phyloP scores from a whole-genome alignment of 2,797 vertebrate genomes.

The Pseudotriccus pelzelni region DNA sequence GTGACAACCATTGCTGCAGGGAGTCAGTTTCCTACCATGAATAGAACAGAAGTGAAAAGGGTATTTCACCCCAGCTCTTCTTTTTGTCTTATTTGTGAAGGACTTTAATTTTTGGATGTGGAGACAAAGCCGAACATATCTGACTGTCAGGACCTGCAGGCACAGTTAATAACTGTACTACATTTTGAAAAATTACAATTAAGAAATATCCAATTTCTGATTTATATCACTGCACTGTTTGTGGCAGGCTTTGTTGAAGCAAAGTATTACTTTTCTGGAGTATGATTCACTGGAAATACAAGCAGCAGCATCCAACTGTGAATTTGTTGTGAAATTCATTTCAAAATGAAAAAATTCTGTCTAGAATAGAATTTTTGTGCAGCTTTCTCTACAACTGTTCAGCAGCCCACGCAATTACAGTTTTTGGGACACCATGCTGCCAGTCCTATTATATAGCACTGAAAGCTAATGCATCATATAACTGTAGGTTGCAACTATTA shows the following conservation, averaged over 20 bases:
- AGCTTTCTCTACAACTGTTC: slow-evolving; percentile 30
- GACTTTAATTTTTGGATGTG: background rate
- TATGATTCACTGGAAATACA: slow-evolving; percentile 53
- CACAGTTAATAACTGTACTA: background rate
- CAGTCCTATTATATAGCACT: slow-evolving; percentile 45
- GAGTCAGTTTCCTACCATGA: background rate
- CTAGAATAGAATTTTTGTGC: slow-evolving; percentile 55
- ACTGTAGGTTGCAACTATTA: slow-evolving; percentile 53
- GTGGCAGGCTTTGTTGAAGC: slow-evolving; percentile 33
- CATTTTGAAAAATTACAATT: slow-evolving; percentile 37
- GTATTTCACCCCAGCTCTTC: background rate
- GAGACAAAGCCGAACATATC: slow-evolving; percentile 12
- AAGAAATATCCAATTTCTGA: slow-evolving; percentile 49
- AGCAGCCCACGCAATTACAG: slow-evolving; percentile 49
- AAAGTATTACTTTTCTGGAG: slow-evolving; percentile 50
- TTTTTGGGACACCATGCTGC: slow-evolving; percentile 56
- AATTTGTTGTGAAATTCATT: slow-evolving; percentile 63
- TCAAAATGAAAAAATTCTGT: slow-evolving; percentile 58
- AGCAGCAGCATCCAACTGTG: slow-evolving; percentile 44
- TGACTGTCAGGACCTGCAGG: slow-evolving; percentile 36
- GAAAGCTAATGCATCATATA: slow-evolving; percentile 48
- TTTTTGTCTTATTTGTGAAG: background rate
- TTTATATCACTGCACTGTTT: slow-evolving; percentile 44
- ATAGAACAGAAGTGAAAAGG: background rate
- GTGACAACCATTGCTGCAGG: background rate